Conservation (phyloP, 2,797 vertebrate genomes). For the Oreortyx pictus region DNA sequence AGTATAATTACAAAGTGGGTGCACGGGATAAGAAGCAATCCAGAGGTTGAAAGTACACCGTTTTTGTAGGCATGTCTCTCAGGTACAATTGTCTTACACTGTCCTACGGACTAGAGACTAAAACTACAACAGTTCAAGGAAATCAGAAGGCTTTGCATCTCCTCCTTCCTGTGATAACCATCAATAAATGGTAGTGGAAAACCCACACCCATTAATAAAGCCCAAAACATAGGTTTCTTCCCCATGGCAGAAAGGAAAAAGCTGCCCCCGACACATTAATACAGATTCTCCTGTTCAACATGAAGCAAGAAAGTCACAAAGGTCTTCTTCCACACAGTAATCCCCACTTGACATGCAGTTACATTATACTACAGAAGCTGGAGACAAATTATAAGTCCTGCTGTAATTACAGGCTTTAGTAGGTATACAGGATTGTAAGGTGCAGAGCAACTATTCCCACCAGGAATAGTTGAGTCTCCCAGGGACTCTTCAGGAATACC, state of each 20-base stretch:
- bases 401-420: conserved; percentile 80
- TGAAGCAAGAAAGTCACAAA: conserved; percentile 51
- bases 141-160: conserved; percentile 17
- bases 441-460: conserved; percentile 70
- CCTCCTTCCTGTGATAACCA: not conserved
- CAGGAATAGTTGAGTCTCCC: not conserved
- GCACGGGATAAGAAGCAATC: not conserved
- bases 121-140: not conserved
- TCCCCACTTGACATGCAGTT: conserved; percentile 60
- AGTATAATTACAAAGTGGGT: not conserved
- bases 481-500: conserved; percentile 41
- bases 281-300: conserved; percentile 42
- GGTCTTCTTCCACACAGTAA: conserved; percentile 59
- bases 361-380: conserved; percentile 44
- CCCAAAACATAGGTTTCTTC: not conserved
- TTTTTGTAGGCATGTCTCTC: not conserved
- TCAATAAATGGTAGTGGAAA: not conserved
- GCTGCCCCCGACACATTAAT: conserved; percentile 34
- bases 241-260: not conserved
- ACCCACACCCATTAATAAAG: not conserved
- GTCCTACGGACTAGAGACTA: not conserved
- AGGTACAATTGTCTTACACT: not conserved
- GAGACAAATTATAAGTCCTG: conserved; percentile 46
- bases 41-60: not conserved
- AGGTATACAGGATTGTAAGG: not conserved